Percentiles rank a stretch among this genome's conserved stretches.
phyloP scores from a whole-genome alignment of 2,888 invertebrate species.

The Lottia scabra region DNA sequence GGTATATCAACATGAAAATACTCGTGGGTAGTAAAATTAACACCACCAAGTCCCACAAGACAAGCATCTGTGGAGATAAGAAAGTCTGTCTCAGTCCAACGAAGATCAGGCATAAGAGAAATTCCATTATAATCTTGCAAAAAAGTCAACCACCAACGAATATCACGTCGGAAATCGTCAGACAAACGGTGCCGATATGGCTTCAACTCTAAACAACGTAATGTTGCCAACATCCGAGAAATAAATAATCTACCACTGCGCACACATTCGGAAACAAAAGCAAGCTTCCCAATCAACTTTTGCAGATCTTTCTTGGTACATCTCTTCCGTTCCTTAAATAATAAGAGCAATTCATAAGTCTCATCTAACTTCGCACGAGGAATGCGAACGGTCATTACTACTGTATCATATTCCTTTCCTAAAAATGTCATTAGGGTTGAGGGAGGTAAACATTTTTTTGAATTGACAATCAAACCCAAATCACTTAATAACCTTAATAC shows the following conservation, averaged over 20 bases:
- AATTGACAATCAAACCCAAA: background rate
- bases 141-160: background rate
- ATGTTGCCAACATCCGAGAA: background rate
- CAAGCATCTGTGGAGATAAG: background rate
- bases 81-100: background rate
- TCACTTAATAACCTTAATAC: background rate
- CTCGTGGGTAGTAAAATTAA: background rate
- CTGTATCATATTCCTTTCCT: background rate
- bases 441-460: background rate
- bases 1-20: background rate
- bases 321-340: background rate
- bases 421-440: background rate
- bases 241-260: background rate
- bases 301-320: background rate
- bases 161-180: background rate
- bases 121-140: background rate
- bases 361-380: background rate
- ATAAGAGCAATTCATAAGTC: background rate
- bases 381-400: background rate
- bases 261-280: background rate
- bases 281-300: background rate
- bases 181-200: too few relatives aligned
- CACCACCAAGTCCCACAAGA: background rate
- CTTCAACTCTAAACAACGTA: background rate
- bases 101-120: background rate